Base-by-base conservation (phyloP, 2,797 vertebrate species). In the Siniperca undulata region DNA sequence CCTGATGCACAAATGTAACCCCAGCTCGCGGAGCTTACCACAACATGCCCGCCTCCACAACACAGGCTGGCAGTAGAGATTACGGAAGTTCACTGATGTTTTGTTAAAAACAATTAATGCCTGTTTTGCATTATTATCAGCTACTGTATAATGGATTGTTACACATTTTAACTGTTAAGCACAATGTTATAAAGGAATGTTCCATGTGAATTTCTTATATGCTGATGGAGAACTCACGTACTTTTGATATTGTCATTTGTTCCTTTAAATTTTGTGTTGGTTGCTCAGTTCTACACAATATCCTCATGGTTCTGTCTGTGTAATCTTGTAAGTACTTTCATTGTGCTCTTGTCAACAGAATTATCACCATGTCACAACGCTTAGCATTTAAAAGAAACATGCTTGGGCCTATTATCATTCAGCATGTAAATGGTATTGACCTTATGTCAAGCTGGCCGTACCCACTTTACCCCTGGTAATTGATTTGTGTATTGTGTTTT, bases 1-100 rank as follows among this genome's bases (percentile, higher is more conserved):
- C 94, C 93, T 92, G 92, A 94, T 93, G 93, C 92, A 91, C 88
- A 70, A 86, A 90, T 85, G 76, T 89, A 90, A 94, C 93, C 92
- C 73, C 74, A 24, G 73, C 82, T 84, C 52, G 0, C 76, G 77
- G 80, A 89, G 86, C 70, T 84, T 70, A 91, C 62, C 74, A 60
- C 70, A 84, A 86, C 86, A 91, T 64, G 77, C 86, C 77, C 36
- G 22, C 76, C 69, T 64, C 53, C 66, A 67, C 52, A 60, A 48
- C 55, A 50, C 67, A 9, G 53, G 58, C 40, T 40, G 61, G 10
- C n/a, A 38, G 48, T 10, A 14, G 38, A 61, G 62, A 84, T 82
- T 55, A 70, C 65, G 53, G 44, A 61, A 71, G 17, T 76, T 79
- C 34, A 3, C 27, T 67, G 60, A 27, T 68, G 65, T 78, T 80